phyloP scores from a whole-genome alignment of 2,113 vertebrate species.

The Cettia cetti region DNA sequence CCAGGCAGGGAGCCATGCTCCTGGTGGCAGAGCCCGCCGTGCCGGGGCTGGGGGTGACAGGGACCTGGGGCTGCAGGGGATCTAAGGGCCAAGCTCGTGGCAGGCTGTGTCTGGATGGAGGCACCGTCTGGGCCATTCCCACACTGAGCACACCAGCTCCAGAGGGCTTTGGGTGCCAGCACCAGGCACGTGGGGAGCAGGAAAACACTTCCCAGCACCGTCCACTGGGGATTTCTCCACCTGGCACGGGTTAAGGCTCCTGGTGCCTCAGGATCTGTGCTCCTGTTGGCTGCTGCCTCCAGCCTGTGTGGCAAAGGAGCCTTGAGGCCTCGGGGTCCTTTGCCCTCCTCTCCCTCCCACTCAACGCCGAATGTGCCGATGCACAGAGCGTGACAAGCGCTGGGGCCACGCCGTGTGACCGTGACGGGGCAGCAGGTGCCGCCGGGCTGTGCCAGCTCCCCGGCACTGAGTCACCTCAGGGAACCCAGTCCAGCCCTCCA shows the following conservation, averaged over 20 bases:
- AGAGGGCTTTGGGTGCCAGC: not conserved
- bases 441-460: not conserved
- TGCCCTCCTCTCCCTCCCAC: not conserved
- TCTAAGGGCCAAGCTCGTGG: not conserved
- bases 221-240: not conserved
- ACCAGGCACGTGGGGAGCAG: not conserved
- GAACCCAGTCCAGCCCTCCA: not conserved
- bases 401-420: not conserved
- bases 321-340: not conserved
- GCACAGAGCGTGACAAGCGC: not conserved
- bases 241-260: not conserved
- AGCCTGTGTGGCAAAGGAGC: not conserved
- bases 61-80: not conserved
- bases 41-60: accelerated
- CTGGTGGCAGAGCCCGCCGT: not conserved
- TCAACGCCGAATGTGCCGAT: accelerated
- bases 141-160: not conserved
- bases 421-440: not conserved
- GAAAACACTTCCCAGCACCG: not conserved
- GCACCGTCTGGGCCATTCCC: not conserved
- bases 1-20: accelerated
- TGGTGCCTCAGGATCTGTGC: not conserved
- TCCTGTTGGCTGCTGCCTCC: not conserved
- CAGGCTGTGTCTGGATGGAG: not conserved
- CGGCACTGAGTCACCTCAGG: not conserved